These are phyloP conservation scores for Melinaea marsaeus DNA, from an alignment of 2,888 invertebrate genomes.

Conservation along the genomic window DNA sequence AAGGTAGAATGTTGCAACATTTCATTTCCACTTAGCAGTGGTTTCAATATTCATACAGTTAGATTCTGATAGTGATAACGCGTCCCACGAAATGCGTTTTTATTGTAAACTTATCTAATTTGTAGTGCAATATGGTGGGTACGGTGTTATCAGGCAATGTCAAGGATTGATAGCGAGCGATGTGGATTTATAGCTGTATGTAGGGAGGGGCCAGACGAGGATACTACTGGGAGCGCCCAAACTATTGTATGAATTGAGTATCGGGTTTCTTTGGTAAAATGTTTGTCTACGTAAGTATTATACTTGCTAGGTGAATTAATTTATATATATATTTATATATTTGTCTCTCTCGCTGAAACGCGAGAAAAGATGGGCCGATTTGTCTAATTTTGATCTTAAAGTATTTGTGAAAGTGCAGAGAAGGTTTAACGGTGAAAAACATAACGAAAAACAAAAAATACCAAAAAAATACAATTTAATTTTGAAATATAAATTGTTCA, in stretches of 20 bases:
- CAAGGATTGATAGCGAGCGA: slow-evolving; percentile 69
- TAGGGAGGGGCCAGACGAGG: slow-evolving; percentile 58
- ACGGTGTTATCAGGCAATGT: slow-evolving; percentile 59
- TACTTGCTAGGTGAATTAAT: too few relatives aligned
- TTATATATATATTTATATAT: too few relatives aligned
- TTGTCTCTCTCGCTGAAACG: too few relatives aligned
- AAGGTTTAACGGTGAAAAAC: too few relatives aligned
- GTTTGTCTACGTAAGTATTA: too few relatives aligned
- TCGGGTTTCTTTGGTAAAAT: too few relatives aligned
- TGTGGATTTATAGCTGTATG: slow-evolving; percentile 67
- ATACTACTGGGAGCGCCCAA: slow-evolving; percentile 45
- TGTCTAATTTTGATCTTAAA: too few relatives aligned
- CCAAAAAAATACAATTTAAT: too few relatives aligned
- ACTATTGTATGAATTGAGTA: slow-evolving; percentile 39
- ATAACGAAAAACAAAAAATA: too few relatives aligned
- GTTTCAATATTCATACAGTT: not conserved
- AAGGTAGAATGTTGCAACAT: not conserved
- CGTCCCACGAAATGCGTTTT: slow-evolving; percentile 58
- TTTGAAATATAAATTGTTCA: too few relatives aligned
- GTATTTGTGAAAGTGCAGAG: too few relatives aligned
- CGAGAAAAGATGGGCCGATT: too few relatives aligned
- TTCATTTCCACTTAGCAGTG: not conserved
- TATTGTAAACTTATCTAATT: slow-evolving; percentile 71
- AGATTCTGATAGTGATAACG: slow-evolving; percentile 2
- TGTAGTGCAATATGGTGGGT: slow-evolving; percentile 59